phyloP scores from a whole-genome alignment of 2,888 invertebrate genomes.

The Drosophila longiperda region DNA sequence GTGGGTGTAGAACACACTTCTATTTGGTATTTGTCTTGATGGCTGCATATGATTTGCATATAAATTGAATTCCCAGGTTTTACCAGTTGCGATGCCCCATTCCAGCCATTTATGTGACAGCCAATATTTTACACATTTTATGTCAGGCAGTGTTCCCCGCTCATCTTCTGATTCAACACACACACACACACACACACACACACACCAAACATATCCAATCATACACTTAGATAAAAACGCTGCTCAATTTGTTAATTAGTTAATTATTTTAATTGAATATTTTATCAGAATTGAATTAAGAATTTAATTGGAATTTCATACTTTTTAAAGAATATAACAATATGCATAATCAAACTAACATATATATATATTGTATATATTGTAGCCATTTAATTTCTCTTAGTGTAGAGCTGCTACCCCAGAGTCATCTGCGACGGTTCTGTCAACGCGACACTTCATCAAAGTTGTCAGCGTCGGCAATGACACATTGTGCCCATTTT shows the following conservation, averaged over 20 bases:
- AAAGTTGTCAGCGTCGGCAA: conserved; percentile 70
- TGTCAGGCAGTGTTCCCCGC: conserved; percentile 28
- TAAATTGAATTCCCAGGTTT: conserved; percentile 74
- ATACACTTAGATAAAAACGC: not conserved
- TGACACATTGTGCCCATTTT: conserved; percentile 79
- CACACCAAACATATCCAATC: conserved; percentile 5
- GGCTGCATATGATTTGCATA: conserved; percentile 79
- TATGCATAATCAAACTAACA: not conserved
- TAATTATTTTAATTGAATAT: not conserved
- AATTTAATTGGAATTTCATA: not conserved
- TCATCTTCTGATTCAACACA: conserved; percentile 48
- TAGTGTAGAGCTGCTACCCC: conserved; percentile 2
- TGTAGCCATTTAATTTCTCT: not conserved
- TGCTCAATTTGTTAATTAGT: not conserved
- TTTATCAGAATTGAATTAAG: not conserved
- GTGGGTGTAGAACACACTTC: conserved; percentile 2
- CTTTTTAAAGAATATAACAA: not conserved
- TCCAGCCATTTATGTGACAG: conserved; percentile 44
- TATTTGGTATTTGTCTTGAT: conserved; percentile 65
- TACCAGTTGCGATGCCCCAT: conserved; percentile 28
- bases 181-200: conserved; percentile 7
- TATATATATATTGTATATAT: too few species aligned
- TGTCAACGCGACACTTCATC: conserved; percentile 70
- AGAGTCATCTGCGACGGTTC: conserved; percentile 39
- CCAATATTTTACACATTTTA: conserved; percentile 79